Evolutionary conservation across 2,797 vertebrate genomes (phyloP), one percentile per base, ranked within the genome.

Genomic region (Mormyrops attenuatus): DNA sequence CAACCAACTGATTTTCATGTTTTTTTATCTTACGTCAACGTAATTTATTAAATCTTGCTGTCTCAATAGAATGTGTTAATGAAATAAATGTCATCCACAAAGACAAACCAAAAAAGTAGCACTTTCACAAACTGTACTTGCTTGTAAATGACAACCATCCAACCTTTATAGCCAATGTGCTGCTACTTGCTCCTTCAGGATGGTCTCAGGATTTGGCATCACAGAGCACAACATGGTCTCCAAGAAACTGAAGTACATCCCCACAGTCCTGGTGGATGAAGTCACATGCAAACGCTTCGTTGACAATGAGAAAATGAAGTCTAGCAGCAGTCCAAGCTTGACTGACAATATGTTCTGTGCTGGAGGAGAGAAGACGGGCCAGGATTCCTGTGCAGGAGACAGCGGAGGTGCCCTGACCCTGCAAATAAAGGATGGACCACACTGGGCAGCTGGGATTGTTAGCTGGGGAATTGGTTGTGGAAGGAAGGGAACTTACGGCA

Each of bases 301-400:
- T 5, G 11, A 0, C 9, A 0, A 0, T 0, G 0, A 0, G 88
- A 60, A 49, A 30, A 0, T 0, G 0, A 0, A 60, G 7, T 0
- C 0, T 0, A 0, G 0, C 0, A 0, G 0, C 0, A 0, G 91
- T 20, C 92, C 91, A 38, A 0, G 0, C 22, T 22, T 95, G 85
- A 92, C 95, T 44, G 17, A 91, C 38, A 95, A 95, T 92, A 95
- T 95, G 95, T 94, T 95, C 88, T 96, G 95, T 22, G 95, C 93
- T 88, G 94, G 95, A 89, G 0, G 89, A 1, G 91, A 92, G 47
- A 91, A 93, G 5, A 93, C 91, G 3, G 88, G 85, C 11, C 91
- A 91, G 26, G 95, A 95, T 84, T 91, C 95, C 0, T 95, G 95
- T 66, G 5, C 30, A 0, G 95, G 94, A 7, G 94, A 96, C 91